Base-by-base conservation (phyloP, 2,797 vertebrate genomes). In the Buphagus erythrorhynchus region DNA sequence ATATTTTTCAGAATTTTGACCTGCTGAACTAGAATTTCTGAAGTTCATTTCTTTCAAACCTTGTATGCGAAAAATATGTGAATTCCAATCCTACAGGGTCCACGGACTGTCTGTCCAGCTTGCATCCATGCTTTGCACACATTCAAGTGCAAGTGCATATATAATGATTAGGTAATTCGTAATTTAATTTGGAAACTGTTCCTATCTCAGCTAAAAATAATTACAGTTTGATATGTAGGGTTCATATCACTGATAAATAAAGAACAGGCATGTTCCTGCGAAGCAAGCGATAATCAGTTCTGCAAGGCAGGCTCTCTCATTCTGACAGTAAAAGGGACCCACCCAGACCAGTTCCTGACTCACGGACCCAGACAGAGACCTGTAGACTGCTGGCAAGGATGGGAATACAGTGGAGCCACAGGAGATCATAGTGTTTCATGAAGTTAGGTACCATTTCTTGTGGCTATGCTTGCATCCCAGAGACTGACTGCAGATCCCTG, bases 401-500 rank as follows among this genome's bases (percentile, higher is more conserved):
- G 21, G 49, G 35, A 62, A 63, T 29, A 65, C 1, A 6, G 35
- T 28, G 40, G n/a, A 91, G 31, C 40, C 69, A 74, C 4, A 7
- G 77, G 28, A 90, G 54, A 90, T 43, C 72, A n/a, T 7, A 48
- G 62, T 40, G 14, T 67, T 92, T 66, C 3, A 10, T 68, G 76
- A 86, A 90, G 83, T 46, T 49, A 75, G 66, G 55, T 59, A 77
- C 59, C 48, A 68, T 93, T 92, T 94, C 81, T 57, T 57, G n/a
- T 2, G 22, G 20, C 65, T 88, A 19, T 67, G 31, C 58, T 90
- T 89, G 54, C 49, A 52, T 86, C 81, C 91, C 63, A 25, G 69
- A 82, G 49, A 31, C 28, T 80, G 85, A 88, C 87, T 96, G 93
- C 62, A 95, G 61, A 91, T 90, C 4, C 1, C 66, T 95, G 90